Evolutionary conservation across 1,140 invertebrate genomes (phyloP).

Genomic region (Drosophila pallidifrons): DNA sequence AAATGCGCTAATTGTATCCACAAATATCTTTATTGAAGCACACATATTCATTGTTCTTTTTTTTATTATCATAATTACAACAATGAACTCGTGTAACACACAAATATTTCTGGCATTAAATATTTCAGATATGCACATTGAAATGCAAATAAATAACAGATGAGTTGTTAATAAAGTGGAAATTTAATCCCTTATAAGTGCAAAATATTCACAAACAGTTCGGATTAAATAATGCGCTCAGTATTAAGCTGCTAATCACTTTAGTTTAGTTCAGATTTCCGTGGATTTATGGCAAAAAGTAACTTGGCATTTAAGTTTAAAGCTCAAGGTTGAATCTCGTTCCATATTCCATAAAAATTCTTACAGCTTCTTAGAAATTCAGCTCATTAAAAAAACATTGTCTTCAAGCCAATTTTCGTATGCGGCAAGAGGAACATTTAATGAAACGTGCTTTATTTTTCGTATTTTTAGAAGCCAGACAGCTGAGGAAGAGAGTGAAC

Average conservation of each 20-base stretch:
- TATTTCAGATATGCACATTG: no score
- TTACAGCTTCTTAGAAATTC: background rate
- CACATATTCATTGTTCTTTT: background rate
- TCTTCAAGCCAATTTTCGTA: background rate
- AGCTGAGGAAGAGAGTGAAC: background rate
- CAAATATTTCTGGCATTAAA: no score
- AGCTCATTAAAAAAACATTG: conserved; percentile 45
- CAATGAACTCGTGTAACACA: no score
- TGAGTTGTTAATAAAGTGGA: no score
- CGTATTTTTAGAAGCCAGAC: conserved; percentile 26
- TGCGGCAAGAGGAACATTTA: conserved; percentile 21
- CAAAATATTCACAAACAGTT: no score
- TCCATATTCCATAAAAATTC: background rate
- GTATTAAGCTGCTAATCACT: no score
- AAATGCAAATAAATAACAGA: no score
- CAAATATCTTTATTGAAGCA: background rate
- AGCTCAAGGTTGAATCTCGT: background rate
- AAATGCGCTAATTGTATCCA: background rate
- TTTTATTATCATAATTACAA: background rate
- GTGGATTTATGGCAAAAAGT: background rate
- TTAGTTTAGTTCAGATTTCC: no score
- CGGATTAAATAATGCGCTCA: no score
- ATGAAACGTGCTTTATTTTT: conserved; percentile 40
- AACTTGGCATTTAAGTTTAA: background rate
- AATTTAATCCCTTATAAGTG: no score